phyloP scores from a whole-genome alignment of 1,140 invertebrate species.

The Spodoptera litura region DNA sequence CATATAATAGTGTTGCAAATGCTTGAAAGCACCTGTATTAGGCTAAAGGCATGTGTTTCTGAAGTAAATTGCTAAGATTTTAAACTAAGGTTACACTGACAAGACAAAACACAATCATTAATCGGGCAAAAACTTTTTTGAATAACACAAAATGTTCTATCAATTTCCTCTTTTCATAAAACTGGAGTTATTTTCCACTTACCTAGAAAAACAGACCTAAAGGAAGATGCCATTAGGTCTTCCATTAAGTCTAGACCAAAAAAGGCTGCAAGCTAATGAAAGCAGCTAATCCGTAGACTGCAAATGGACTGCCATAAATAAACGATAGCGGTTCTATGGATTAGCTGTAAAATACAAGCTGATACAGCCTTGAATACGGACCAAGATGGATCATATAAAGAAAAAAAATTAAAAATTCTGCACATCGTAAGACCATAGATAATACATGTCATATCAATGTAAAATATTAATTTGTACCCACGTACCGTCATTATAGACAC shows the following conservation, averaged over 20 bases:
- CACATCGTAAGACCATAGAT: too few species aligned
- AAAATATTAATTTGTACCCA: too few species aligned
- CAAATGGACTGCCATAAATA: conserved; percentile 7
- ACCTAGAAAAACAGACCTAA: too few species aligned
- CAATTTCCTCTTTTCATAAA: background rate
- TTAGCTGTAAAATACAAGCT: background rate
- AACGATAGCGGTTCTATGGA: background rate
- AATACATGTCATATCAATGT: too few species aligned
- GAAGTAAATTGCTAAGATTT: conserved; percentile 4
- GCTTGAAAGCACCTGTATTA: background rate
- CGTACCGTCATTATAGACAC: too few species aligned
- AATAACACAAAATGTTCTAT: background rate
- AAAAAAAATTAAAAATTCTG: too few species aligned
- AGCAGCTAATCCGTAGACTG: conserved; percentile 5
- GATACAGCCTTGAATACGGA: background rate
- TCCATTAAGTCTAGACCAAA: too few species aligned
- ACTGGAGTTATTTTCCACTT: too few species aligned
- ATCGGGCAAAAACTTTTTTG: background rate
- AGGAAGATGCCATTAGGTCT: too few species aligned
- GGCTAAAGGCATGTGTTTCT: background rate
- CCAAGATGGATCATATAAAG: too few species aligned
- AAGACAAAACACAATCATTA: too few species aligned
- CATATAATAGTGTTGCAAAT: too few species aligned
- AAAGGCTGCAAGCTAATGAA: background rate
- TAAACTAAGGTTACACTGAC: background rate